Conservation (phyloP, 2,113 vertebrate species). For the Sphaerodactylus townsendi region DNA sequence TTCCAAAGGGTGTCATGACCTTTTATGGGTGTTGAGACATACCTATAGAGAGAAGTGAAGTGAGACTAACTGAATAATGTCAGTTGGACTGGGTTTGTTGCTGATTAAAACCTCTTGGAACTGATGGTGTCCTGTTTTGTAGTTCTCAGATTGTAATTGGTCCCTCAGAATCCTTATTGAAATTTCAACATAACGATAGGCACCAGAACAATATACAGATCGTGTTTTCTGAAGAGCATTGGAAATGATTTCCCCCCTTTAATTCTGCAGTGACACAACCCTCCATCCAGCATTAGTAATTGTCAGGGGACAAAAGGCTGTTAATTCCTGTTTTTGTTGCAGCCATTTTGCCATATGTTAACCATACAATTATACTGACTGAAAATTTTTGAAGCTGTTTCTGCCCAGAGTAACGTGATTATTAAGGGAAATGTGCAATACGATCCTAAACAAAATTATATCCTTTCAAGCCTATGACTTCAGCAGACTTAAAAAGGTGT, state of each 20-base stretch:
- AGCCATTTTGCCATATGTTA: background rate
- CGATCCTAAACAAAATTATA: too few relatives aligned
- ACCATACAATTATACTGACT: background rate
- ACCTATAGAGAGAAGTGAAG: background rate
- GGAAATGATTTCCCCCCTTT: background rate
- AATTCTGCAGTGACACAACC: background rate
- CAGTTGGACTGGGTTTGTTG: background rate
- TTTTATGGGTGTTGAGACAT: rapidly evolving
- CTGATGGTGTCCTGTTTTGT: background rate
- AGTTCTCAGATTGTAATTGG: background rate
- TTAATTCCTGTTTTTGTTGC: background rate
- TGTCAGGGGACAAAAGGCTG: background rate
- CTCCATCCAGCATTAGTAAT: background rate
- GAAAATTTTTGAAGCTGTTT: background rate
- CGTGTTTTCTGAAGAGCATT: background rate
- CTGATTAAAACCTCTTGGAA: rapidly evolving
- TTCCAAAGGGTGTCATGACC: background rate
- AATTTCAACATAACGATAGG: too few relatives aligned
- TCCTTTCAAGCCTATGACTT: too few relatives aligned
- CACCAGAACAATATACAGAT: background rate
- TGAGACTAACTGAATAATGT: background rate
- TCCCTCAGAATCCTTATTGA: background rate
- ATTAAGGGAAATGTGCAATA: background rate
- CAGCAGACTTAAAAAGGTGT: too few relatives aligned
- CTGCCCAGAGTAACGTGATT: background rate